Evolutionary conservation across 2,113 vertebrate species (phyloP).

Genomic region (Pygoscelis adeliae): DNA sequence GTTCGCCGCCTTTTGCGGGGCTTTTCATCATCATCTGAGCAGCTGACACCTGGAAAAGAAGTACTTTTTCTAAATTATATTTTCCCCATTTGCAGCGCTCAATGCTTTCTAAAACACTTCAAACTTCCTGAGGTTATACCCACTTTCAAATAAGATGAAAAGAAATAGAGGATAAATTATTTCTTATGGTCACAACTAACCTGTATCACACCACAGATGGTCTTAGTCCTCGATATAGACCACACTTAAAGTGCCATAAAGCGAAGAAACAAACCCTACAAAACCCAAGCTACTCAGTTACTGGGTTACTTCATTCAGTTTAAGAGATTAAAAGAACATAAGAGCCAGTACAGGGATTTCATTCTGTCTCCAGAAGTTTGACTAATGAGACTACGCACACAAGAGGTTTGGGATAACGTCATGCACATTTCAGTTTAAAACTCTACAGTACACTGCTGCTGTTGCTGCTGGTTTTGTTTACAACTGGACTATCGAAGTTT

Average conservation of each 20-base stretch:
- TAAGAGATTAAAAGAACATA: background rate
- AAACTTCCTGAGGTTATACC: background rate
- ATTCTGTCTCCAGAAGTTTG: background rate
- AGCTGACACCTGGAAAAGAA: constrained; percentile 88
- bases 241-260: background rate
- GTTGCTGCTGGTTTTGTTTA: background rate
- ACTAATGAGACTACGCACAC: background rate
- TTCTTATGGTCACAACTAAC: background rate
- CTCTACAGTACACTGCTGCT: background rate
- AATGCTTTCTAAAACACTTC: background rate
- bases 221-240: background rate
- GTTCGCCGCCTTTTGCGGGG: constrained; percentile 96
- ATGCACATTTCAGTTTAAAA: background rate
- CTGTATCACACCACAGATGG: background rate
- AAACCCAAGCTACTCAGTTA: background rate
- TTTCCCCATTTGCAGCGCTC: background rate
- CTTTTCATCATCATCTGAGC: constrained; percentile 97
- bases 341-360: background rate
- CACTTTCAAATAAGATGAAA: background rate
- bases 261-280: background rate
- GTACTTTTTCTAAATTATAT: background rate
- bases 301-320: background rate
- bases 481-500: background rate
- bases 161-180: background rate
- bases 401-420: background rate